Evolutionary conservation across 2,797 vertebrate genomes (phyloP).

Genomic region (Numenius phaeopus): DNA sequence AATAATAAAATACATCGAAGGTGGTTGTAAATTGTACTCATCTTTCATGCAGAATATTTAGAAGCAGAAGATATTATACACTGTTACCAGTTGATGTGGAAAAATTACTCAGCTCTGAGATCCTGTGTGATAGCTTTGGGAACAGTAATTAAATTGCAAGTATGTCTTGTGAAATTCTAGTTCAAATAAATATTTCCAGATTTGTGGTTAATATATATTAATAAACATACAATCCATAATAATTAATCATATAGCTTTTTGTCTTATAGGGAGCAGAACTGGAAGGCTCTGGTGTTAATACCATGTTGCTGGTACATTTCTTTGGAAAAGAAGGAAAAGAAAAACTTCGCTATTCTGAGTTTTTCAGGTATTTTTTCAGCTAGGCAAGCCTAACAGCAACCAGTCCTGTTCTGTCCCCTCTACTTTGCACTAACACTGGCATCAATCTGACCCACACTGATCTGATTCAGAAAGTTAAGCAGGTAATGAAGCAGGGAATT

Average conservation of each 20-base stretch:
- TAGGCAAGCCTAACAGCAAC: background rate
- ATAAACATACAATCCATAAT: background rate
- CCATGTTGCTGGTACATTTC: conserved; percentile 91
- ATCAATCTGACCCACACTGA: background rate
- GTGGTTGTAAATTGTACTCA: background rate
- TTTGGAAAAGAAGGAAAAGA: conserved; percentile 90
- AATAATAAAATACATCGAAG: background rate
- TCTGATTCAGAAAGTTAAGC: background rate
- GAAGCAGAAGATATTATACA: background rate
- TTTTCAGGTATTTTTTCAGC: conserved; percentile 84
- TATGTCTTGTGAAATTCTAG: background rate
- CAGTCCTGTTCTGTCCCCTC: background rate
- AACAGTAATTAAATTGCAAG: background rate
- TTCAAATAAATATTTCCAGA: background rate
- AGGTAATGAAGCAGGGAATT: background rate
- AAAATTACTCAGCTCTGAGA: background rate
- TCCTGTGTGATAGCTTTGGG: background rate
- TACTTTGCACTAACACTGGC: background rate
- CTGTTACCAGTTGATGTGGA: background rate
- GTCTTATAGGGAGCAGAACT: conserved; percentile 76
- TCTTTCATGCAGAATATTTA: background rate
- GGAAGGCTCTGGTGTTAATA: conserved; percentile 83
- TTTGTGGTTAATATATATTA: background rate
- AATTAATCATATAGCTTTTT: background rate
- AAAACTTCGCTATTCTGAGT: conserved; percentile 90